Evolutionary conservation across 2,888 invertebrate species (phyloP), one percentile per base, ranked within the genome.

Genomic region (Aphodius granarius): DNA sequence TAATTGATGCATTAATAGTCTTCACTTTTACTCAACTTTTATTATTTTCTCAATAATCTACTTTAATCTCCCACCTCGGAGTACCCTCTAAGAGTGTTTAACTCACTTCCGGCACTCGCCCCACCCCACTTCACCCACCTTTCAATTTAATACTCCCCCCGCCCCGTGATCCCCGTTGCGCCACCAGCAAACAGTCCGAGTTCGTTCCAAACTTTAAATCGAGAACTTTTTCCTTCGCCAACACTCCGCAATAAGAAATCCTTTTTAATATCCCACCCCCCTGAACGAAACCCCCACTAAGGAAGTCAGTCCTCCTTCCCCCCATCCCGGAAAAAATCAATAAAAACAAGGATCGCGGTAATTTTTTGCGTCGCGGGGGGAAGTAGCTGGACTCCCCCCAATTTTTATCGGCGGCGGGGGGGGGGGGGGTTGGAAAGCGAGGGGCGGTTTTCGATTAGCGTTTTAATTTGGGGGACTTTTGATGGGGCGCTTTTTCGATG

Each of bases 271-370:
- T 72, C 63, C 72, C 63, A 43, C 43, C 43, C 6, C 43, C 13
- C 43, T 13, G 9, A 4, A 4, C 23, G 9, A 23, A 23, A 23
- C 23, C 23, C 23, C 43, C 43, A n/a, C n/a, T n/a, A 43, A 43
- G 43, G 13, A 43, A 43, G 43, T 43, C 43, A 17, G 16, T 18
- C 43, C 71, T 71, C 71, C 23, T 23, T 71, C 43, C 17, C 19
- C 72, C 21, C 72, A 63, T 23, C 71, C 23, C 43, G 19, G 17
- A 62, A 63, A 79, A 79, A 79, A 79, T 79, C 79, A 78, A 79
- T 79, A 79, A 78, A 78, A 78, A 78, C 79, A 77, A 79, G 79
- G 78, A 79, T 78, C 79, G 78, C 79, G 76, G 78, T 79, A 79
- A 79, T 79, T 79, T 79, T 79, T 79, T 79, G 78, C 79, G 71